Percentiles rank a stretch among this genome's conserved stretches.
Evolutionary conservation across 2,113 vertebrate genomes (phyloP).

Genomic region (Coturnix japonica): DNA sequence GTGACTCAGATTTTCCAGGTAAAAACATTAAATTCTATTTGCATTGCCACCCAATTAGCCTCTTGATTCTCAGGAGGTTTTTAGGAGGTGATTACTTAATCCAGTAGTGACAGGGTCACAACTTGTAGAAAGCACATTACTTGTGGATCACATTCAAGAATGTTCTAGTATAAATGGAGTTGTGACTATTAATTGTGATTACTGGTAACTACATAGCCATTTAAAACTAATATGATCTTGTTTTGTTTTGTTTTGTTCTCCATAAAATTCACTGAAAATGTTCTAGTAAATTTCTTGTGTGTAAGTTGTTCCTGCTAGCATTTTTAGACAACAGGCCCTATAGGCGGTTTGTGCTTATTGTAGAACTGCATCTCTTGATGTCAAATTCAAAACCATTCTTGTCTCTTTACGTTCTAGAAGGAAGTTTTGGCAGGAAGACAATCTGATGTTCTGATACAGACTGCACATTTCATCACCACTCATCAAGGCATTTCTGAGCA

Average conservation of each 20-base stretch:
- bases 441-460: background rate
- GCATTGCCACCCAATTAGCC: background rate
- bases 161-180: background rate
- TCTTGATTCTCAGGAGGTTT: background rate
- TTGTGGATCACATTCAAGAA: background rate
- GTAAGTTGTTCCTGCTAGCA: background rate
- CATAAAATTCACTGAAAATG: background rate
- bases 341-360: background rate
- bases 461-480: background rate
- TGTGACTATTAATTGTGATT: background rate
- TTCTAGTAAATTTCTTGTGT: background rate
- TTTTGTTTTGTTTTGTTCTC: background rate
- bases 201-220: background rate
- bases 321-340: background rate
- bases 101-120: background rate
- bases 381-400: background rate
- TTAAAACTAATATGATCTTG: background rate
- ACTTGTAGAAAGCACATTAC: background rate
- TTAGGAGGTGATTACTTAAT: background rate
- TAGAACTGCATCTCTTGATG: background rate
- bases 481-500: background rate
- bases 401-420: background rate
- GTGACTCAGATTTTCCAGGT: background rate
- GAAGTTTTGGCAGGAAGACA: background rate
- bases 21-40: background rate